Evolutionary conservation across 2,113 vertebrate genomes (phyloP).

Genomic region (Echinops telfairi): DNA sequence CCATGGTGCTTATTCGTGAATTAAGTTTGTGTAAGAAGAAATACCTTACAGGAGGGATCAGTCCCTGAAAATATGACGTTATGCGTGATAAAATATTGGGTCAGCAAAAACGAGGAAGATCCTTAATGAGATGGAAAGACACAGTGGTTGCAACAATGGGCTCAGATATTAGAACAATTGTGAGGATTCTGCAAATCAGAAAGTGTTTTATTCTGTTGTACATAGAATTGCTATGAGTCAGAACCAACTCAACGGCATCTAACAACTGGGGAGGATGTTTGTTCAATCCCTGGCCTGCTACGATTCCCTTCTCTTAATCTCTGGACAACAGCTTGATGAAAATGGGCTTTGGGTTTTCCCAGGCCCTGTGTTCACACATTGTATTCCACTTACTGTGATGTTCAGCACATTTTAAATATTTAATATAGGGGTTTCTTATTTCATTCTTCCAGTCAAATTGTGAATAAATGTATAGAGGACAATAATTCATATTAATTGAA

Average conservation of each 20-base stretch:
- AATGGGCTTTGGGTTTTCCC: background rate
- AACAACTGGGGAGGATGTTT: too few species aligned
- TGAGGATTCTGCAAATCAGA: too few species aligned
- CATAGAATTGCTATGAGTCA: too few species aligned
- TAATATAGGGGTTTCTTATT: background rate
- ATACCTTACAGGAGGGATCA: background rate
- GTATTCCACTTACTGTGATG: background rate
- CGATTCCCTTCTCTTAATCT: background rate
- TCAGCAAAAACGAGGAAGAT: too few species aligned
- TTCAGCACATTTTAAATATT: too few species aligned
- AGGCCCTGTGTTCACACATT: conserved; percentile 9
- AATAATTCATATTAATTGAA: background rate
- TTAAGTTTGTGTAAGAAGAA: background rate
- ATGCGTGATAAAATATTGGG: too few species aligned
- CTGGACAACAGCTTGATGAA: background rate
- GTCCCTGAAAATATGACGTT: too few species aligned
- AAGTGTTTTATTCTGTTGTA: too few species aligned
- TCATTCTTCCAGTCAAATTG: conserved; percentile 17
- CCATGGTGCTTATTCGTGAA: background rate
- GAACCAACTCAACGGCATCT: too few species aligned
- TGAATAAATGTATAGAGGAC: background rate
- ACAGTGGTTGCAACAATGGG: too few species aligned
- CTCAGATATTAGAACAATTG: too few species aligned
- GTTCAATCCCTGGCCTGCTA: background rate
- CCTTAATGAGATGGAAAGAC: too few species aligned